Base-by-base conservation (phyloP, 2,797 vertebrate species). In the Phrynocephalus vlangalii region DNA sequence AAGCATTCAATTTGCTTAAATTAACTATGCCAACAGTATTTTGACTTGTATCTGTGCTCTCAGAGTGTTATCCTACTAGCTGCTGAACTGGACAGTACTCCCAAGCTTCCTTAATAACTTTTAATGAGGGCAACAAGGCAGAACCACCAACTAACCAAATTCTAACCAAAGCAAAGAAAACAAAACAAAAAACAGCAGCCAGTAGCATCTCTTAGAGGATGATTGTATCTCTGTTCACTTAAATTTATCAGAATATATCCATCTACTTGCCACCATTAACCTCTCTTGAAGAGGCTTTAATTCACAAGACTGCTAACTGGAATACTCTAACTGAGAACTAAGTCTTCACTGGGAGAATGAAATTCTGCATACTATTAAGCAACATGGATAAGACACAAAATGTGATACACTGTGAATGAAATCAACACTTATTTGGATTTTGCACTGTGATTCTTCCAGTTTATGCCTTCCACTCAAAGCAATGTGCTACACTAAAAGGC, bases 81-180 rank as follows among this genome's bases (percentile, higher is more conserved):
- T 44, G 87, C 3, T 28, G 71, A 52, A 71, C 82, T 10, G 79
- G n/a, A 87, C 71, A 90, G 38, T 18, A 48, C 4, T 89, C 6
- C 60, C 88, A 44, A 91, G 83, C 3, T 75, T 56, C 24, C 60
- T 56, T 56, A 79, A 79, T 24, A 56, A 76, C 38, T 30, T 81
- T 13, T 83, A n/a, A 70, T 52, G 82, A 72, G 88, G 82, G 84
- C 70, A 0, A 80, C 48, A 84, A 84, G 7, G 13, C n/a, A 67
- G 77, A 63, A 72, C 15, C 56, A 22, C 5, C 26, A 88, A 70
- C 24, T 92, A 44, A 81, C 3, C 52, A 77, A 89, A 86, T 0
- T 38, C 1, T 48, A 70, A 90, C 68, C 82, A 63, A 91, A 33
- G 20, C 15, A 83, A 22, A 68, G 70, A 88, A 86, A 44, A 44